Base-by-base conservation (phyloP, 2,888 invertebrate genomes). In the Phyllotreta cruciferae region DNA sequence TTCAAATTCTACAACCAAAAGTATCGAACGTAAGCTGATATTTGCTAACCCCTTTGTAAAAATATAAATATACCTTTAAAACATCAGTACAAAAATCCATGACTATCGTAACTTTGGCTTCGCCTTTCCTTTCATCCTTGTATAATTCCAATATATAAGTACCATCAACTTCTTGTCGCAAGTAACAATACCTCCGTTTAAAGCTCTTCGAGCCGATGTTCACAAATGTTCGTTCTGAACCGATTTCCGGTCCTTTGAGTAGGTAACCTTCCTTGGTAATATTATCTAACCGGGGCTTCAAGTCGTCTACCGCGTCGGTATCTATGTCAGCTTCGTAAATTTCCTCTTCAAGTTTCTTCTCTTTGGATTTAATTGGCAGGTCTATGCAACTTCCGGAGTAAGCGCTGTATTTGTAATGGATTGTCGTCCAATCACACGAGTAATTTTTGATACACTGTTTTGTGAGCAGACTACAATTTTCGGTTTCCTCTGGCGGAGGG, bases 1-100 rank as follows among this genome's bases (percentile, higher is more conserved):
- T 94, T 94, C 11, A 90, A 84, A 83, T 93, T 95, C 92, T 90
- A 75, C 10, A 79, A 80, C 64, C 62, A 56, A 49, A 54, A 54
- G 8, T 7, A 45, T 7, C 10, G 8, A 45, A 45, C 4, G 24
- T 24, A 24, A 24, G 24, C 24, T 4, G 1, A 1, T 24, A 24
- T 24, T 24, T 24, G 6, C 14, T 37, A 52, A 52, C 35, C n/a
- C 10, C 47, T 34, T 34, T 34, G 24, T 47, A 7, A 41, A 41
- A 10, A 52, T 9, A 6, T 6, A 38, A 47, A 9, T 50, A 56
- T 81, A 91, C 92, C 85, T 90, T 89, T 62, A 92, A 87, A 73
- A 96, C 93, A 79, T 94, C 94, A 1, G 91, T 91, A 78, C 95
- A 96, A 82, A 94, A 93, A 80, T 96, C 96, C 90, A 96, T 91